Conservation (phyloP, 1,140 invertebrate species). For the Lycorma delicatula region DNA sequence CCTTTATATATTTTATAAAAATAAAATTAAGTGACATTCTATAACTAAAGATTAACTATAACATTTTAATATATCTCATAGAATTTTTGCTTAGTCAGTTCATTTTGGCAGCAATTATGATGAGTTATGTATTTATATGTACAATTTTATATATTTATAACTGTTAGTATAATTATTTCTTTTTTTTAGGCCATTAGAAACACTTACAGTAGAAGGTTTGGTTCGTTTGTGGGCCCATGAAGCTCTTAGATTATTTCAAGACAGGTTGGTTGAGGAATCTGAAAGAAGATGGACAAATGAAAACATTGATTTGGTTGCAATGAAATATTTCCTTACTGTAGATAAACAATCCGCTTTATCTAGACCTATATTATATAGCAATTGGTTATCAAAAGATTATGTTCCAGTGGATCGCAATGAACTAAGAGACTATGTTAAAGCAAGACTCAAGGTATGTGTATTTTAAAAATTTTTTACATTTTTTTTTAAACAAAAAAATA, state of each 20-base stretch:
- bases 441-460: conserved; percentile 69
- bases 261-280: conserved; percentile 85
- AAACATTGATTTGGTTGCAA: conserved; percentile 88
- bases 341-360: conserved; percentile 76
- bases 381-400: conserved; percentile 99
- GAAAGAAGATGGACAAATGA: conserved; percentile 98
- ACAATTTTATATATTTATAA: too few relatives aligned
- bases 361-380: conserved; percentile 94
- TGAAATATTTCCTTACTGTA: conserved; percentile 92
- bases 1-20: too few relatives aligned
- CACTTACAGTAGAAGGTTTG: conserved; percentile 82
- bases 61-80: too few relatives aligned
- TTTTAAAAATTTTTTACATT: too few relatives aligned
- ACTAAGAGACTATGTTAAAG: conserved; percentile 92
- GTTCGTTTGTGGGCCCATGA: conserved; percentile 98
- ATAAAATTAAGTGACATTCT: too few relatives aligned
- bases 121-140: too few relatives aligned
- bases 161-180: too few relatives aligned
- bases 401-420: conserved; percentile 92
- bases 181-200: conserved; percentile 70
- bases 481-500: too few relatives aligned
- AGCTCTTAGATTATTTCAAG: conserved; percentile 94
- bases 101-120: too few relatives aligned
- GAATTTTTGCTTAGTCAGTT: too few relatives aligned
- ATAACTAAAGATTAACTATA: too few relatives aligned